Evolutionary conservation across 2,113 vertebrate genomes (phyloP).

Genomic region (Falco punctatus): DNA sequence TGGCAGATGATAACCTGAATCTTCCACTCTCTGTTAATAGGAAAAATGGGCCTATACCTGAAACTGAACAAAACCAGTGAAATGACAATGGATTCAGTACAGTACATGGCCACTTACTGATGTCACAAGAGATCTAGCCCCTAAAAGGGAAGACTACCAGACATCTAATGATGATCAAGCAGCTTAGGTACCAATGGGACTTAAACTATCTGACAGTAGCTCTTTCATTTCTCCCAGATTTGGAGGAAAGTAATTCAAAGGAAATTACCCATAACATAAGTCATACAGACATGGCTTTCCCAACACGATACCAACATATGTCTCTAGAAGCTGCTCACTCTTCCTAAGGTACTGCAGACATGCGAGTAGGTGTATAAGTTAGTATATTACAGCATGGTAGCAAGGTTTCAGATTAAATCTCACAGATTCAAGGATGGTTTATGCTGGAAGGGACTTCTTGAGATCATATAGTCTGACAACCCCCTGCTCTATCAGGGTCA

Average conservation of each 20-base stretch:
- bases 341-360: not conserved
- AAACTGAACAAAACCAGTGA: not conserved
- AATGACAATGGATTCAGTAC: not conserved
- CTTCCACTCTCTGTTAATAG: not conserved
- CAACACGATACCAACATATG: too few relatives aligned
- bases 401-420: not conserved
- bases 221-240: not conserved
- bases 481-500: not conserved
- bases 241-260: not conserved
- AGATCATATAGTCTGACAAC: fast-evolving
- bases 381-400: not conserved
- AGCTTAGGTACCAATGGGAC: not conserved
- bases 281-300: not conserved
- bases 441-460: not conserved
- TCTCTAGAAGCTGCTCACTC: not conserved
- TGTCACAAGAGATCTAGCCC: not conserved
- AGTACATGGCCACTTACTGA: not conserved
- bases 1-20: not conserved
- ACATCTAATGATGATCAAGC: too few relatives aligned
- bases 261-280: not conserved
- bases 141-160: not conserved
- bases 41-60: not conserved
- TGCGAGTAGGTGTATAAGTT: not conserved
- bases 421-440: not conserved
- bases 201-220: not conserved